Percentiles rank a stretch among this genome's conserved stretches.
phyloP scores from a whole-genome alignment of 2,113 vertebrate genomes.

The Pavo muticus region DNA sequence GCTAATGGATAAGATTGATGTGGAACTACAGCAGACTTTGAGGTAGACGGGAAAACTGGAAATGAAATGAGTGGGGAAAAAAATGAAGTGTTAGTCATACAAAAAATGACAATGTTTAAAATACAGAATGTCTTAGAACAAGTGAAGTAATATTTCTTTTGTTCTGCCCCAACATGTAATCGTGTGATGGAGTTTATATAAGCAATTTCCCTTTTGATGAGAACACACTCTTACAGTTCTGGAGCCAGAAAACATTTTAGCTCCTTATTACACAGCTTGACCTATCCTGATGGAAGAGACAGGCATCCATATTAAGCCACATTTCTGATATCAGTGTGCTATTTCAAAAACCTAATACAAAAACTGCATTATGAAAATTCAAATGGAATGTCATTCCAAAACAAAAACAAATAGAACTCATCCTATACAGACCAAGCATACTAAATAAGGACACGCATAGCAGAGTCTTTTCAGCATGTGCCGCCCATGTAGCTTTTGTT shows the following conservation, averaged over 20 bases:
- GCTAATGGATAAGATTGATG: background rate
- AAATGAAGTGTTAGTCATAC: background rate
- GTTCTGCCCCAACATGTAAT: background rate
- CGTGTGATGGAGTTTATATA: fast-evolving
- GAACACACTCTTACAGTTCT: background rate
- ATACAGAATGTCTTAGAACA: background rate
- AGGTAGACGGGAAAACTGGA: background rate
- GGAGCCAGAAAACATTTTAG: background rate
- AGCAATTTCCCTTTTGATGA: background rate
- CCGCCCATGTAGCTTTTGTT: background rate
- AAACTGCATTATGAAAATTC: background rate
- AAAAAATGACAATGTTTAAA: background rate
- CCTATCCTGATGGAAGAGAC: background rate
- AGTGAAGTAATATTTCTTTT: background rate
- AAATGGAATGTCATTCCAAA: background rate
- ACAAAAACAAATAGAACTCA: background rate
- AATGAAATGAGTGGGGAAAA: background rate
- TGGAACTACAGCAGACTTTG: background rate
- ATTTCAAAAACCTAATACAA: background rate
- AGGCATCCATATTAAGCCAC: background rate
- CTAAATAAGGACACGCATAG: background rate
- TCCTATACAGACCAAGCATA: background rate
- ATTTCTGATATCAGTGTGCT: background rate
- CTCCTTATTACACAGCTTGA: background rate
- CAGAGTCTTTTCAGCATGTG: background rate